A percentile compares a stretch with the other conserved stretches of the same genome.
Evolutionary conservation across 1,140 invertebrate species (phyloP).

Genomic region (Ceratina japonica): DNA sequence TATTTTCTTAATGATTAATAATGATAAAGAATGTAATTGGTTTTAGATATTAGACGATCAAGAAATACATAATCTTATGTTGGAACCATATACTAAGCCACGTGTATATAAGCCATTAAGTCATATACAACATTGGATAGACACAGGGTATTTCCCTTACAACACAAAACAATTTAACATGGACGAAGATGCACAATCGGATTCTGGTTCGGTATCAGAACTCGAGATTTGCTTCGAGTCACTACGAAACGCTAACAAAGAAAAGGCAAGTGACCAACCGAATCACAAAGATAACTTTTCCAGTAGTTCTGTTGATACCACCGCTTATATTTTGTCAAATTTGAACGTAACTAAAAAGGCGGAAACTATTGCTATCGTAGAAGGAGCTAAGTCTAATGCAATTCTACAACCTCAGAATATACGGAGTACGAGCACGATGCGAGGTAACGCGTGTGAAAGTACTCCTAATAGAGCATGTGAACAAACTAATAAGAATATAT

Average conservation of each 20-base stretch:
- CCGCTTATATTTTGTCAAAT: constrained; percentile 69
- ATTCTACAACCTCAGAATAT: background rate
- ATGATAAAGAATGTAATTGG: constrained; percentile 17
- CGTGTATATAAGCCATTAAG: constrained; percentile 55
- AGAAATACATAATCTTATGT: constrained; percentile 30
- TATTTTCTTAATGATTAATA: background rate
- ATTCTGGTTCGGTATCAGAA: constrained; percentile 40
- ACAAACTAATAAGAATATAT: background rate
- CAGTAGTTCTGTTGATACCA: constrained; percentile 67
- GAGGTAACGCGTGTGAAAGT: background rate
- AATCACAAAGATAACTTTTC: constrained; percentile 35
- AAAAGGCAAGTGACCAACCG: background rate
- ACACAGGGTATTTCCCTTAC: constrained; percentile 68
- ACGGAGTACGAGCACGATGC: background rate
- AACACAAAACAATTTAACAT: background rate
- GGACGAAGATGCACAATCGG: constrained; percentile 24
- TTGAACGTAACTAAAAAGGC: constrained; percentile 65
- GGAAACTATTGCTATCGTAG: constrained; percentile 62
- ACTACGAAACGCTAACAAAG: background rate
- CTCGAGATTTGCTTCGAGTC: constrained; percentile 24
- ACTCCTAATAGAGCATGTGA: background rate
- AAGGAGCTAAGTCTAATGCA: constrained; percentile 53
- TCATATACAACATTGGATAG: constrained; percentile 69
- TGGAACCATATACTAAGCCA: constrained; percentile 31
- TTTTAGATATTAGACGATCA: constrained; percentile 42